A percentile compares a stretch with the other conserved stretches of the same genome.
phyloP scores from a whole-genome alignment of 2,888 invertebrate species.

The Cosmopolites sordidus region DNA sequence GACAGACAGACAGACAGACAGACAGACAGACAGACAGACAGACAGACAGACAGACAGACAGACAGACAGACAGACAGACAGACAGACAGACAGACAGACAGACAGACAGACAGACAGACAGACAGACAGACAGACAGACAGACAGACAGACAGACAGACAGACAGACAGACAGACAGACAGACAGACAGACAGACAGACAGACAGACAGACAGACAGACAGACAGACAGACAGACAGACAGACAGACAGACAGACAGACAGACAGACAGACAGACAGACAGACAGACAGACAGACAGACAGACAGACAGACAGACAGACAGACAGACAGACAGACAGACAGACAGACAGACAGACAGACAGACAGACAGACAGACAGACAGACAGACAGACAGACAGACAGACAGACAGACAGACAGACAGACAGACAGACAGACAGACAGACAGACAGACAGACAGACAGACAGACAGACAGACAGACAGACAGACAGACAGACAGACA shows the following conservation, averaged over 20 bases:
- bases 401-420: slow-evolving; percentile 24
- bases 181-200: slow-evolving; percentile 24
- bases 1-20: slow-evolving; percentile 24
- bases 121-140: slow-evolving; percentile 23
- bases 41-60: slow-evolving; percentile 23
- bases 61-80: slow-evolving; percentile 24
- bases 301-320: slow-evolving; percentile 24
- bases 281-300: slow-evolving; percentile 22
- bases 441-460: slow-evolving; percentile 24
- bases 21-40: slow-evolving; percentile 23
- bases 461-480: slow-evolving; percentile 21
- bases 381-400: slow-evolving; percentile 24
- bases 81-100: slow-evolving; percentile 23
- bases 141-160: slow-evolving; percentile 19
- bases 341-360: slow-evolving; percentile 24
- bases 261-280: slow-evolving; percentile 23
- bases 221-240: slow-evolving; percentile 22
- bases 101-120: slow-evolving; percentile 24
- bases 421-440: slow-evolving; percentile 23
- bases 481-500: slow-evolving; percentile 12
- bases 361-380: slow-evolving; percentile 23
- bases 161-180: slow-evolving; percentile 16
- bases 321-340: slow-evolving; percentile 23
- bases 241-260: slow-evolving; percentile 24
- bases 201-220: slow-evolving; percentile 23